These are phyloP conservation scores for Lepus europaeus DNA, from an alignment of 2,113 vertebrate species.

Conservation along the genomic window DNA sequence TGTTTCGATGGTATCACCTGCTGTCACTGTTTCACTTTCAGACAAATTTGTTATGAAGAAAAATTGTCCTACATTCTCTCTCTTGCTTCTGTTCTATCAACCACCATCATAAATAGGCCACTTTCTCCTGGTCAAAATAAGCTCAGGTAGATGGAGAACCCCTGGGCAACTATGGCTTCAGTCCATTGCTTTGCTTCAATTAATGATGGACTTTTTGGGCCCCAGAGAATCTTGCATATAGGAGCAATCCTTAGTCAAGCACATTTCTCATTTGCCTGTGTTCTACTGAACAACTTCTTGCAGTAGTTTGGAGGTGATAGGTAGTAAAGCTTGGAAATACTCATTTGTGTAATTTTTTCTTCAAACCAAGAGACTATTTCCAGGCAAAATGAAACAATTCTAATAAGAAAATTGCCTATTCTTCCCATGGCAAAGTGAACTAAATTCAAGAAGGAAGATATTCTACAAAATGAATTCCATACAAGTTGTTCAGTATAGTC, in stretches of 20 bases:
- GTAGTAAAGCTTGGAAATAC: constrained; percentile 38
- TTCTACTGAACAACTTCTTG: constrained; percentile 50
- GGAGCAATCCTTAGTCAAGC: constrained; percentile 44
- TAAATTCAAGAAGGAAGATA: constrained; percentile 62
- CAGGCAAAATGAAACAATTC: constrained; percentile 52
- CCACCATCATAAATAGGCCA: constrained; percentile 65
- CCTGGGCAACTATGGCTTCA: neutral
- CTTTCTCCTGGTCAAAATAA: constrained; percentile 61
- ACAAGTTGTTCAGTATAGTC: neutral
- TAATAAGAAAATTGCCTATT: constrained; percentile 14
- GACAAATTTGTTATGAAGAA: constrained; percentile 28
- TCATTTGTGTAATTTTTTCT: constrained; percentile 56
- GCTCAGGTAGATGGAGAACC: constrained; percentile 55
- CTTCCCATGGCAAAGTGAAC: constrained; percentile 45
- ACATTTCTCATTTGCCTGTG: constrained; percentile 60
- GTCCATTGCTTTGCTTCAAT: constrained; percentile 49
- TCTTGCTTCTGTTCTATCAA: constrained; percentile 56
- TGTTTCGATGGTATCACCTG: constrained; percentile 70
- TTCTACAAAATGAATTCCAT: constrained; percentile 10
- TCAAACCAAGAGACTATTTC: constrained; percentile 65
- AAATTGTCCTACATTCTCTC: constrained; percentile 70
- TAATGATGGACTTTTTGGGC: constrained; percentile 38
- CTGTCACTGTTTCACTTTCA: constrained; percentile 69
- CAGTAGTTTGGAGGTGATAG: neutral
- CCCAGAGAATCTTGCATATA: constrained; percentile 13